These are phyloP conservation scores for Sander lucioperca DNA, from an alignment of 2,113 vertebrate genomes.

Conservation along the genomic window DNA sequence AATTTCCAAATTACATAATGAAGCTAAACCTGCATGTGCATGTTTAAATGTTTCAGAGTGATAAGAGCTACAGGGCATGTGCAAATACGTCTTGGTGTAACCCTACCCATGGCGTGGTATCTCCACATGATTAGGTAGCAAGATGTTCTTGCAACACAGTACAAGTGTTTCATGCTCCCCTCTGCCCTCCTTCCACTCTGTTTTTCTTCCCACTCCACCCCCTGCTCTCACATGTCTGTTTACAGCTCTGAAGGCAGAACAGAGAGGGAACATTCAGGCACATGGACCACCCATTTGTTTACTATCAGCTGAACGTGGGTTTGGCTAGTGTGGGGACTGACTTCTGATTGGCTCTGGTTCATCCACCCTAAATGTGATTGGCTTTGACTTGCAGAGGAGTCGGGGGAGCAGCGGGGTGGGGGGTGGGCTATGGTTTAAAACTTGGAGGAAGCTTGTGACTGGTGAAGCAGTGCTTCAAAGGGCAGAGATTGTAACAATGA, in stretches of 20 bases:
- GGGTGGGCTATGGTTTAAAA: constrained; percentile 39
- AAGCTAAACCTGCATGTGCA: constrained; percentile 9
- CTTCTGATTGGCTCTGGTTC: constrained; percentile 44
- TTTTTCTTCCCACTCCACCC: constrained; percentile 47
- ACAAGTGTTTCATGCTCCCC: constrained; percentile 1
- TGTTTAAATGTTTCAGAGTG: neutral
- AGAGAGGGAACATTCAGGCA: constrained; percentile 69
- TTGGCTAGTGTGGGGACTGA: constrained; percentile 14
- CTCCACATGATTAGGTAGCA: constrained; percentile 37
- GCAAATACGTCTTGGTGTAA: neutral
- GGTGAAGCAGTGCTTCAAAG: constrained; percentile 13
- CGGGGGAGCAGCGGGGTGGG: neutral
- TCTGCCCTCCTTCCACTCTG: constrained; percentile 16
- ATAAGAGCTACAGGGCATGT: neutral
- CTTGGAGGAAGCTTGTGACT: constrained; percentile 40
- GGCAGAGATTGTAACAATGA: constrained; percentile 37
- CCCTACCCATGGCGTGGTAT: constrained; percentile 34
- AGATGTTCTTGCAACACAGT: constrained; percentile 14
- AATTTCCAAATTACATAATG: neutral
- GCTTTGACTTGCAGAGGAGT: constrained; percentile 9
- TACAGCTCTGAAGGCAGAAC: constrained; percentile 35
- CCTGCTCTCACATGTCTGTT: constrained; percentile 73
- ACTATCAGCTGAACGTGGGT: constrained; percentile 53
- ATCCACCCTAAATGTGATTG: constrained; percentile 44
- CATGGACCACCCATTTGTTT: constrained; percentile 76